Percentiles rank a stretch among this genome's conserved stretches.
Evolutionary conservation across 2,888 invertebrate species (phyloP).

Genomic region (Mimumesa dahlbomi): DNA sequence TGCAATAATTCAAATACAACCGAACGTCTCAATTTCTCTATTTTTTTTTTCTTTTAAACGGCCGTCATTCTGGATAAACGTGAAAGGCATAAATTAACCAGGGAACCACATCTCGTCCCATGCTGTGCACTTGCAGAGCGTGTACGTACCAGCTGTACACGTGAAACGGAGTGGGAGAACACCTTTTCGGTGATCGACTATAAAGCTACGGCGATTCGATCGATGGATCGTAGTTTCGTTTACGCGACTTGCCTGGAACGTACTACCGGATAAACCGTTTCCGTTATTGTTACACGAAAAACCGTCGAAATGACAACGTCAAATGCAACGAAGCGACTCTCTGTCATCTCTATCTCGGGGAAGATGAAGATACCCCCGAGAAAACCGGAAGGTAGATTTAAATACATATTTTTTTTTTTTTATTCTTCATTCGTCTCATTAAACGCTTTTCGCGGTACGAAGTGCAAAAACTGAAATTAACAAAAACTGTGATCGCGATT

Average conservation of each 20-base stretch:
- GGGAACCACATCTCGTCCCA: background rate
- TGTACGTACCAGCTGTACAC: constrained; percentile 17
- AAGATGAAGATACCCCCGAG: constrained; percentile 70
- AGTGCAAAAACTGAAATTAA: no score
- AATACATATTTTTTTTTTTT: no score
- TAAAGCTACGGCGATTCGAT: constrained; percentile 62
- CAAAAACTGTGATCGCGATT: no score
- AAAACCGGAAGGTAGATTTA: constrained; percentile 71
- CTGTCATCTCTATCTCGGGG: constrained; percentile 73
- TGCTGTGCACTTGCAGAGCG: background rate
- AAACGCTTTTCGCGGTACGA: no score
- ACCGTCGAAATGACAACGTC: constrained; percentile 62
- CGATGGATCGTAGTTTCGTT: constrained; percentile 63
- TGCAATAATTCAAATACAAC: no score
- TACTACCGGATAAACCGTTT: constrained; percentile 11
- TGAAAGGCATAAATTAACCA: background rate
- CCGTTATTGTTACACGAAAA: background rate
- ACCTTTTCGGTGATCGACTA: constrained; percentile 65
- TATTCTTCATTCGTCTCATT: no score
- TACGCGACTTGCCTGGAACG: constrained; percentile 43
- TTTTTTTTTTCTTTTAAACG: no score
- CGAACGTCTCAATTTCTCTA: no score
- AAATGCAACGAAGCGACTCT: constrained; percentile 68
- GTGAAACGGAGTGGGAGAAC: constrained; percentile 59
- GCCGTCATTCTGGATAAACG: no score